phyloP scores from a whole-genome alignment of 1,140 invertebrate species.

The Drosophila truncata region DNA sequence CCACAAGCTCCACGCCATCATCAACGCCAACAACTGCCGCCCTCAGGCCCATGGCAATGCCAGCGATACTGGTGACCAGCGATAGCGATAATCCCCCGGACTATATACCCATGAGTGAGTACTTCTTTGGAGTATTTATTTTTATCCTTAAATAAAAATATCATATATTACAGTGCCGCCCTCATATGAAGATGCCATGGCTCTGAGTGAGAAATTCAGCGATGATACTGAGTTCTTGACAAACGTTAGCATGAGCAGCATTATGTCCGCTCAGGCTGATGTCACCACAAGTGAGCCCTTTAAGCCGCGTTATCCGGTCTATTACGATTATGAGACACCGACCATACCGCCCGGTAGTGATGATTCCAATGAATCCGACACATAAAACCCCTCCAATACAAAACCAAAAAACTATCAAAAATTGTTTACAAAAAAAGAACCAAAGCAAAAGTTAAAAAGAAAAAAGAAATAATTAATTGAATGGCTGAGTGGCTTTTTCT shows the following conservation, averaged over 20 bases:
- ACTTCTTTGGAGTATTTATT: background rate
- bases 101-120: slow-evolving; percentile 80
- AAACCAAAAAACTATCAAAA: slow-evolving; percentile 36
- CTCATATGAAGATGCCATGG: slow-evolving; percentile 84
- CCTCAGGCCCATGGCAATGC: slow-evolving; percentile 64
- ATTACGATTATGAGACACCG: slow-evolving; percentile 85
- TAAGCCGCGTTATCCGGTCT: slow-evolving; percentile 84
- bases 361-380: slow-evolving; percentile 84
- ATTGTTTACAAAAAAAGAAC: slow-evolving; percentile 34
- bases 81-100: slow-evolving; percentile 83
- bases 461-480: slow-evolving; percentile 57
- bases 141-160: background rate
- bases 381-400: slow-evolving; percentile 58
- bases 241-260: slow-evolving; percentile 83
- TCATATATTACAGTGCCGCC: slow-evolving; percentile 66
- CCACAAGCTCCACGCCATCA: slow-evolving; percentile 57
- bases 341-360: slow-evolving; percentile 85
- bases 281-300: slow-evolving; percentile 79
- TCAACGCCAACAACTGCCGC: slow-evolving; percentile 76
- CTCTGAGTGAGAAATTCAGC: slow-evolving; percentile 82
- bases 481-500: slow-evolving; percentile 80
- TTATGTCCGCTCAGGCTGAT: slow-evolving; percentile 77
- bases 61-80: slow-evolving; percentile 75
- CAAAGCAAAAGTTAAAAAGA: slow-evolving; percentile 36
- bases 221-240: slow-evolving; percentile 80